Evolutionary conservation across 2,113 vertebrate species (phyloP).

Genomic region (Thinocorus orbignyianus): DNA sequence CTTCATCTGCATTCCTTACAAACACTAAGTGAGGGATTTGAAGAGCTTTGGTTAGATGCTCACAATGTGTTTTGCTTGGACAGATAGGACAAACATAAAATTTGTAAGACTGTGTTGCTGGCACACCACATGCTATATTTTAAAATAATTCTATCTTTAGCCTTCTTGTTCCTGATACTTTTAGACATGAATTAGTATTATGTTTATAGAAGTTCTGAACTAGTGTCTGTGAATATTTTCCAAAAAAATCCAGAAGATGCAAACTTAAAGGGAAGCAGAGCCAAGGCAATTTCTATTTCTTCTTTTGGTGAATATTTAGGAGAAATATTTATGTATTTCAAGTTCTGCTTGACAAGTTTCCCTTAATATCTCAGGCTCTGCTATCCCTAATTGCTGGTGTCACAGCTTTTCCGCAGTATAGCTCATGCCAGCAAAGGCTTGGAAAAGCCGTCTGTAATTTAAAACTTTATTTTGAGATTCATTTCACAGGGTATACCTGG

Average conservation of each 20-base stretch:
- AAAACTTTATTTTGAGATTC: conserved; percentile 55
- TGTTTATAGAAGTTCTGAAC: conserved; percentile 41
- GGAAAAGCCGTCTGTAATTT: conserved; percentile 14
- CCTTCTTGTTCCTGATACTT: background rate
- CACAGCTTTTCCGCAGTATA: conserved; percentile 1
- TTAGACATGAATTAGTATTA: conserved; percentile 17
- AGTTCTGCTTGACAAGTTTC: conserved; percentile 21
- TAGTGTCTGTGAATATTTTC: conserved; percentile 28
- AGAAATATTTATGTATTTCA: conserved; percentile 52
- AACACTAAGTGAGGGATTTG: background rate
- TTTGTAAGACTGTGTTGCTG: background rate
- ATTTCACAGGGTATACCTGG: conserved; percentile 40
- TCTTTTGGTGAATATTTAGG: background rate
- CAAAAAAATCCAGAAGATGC: conserved; percentile 31
- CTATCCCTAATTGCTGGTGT: conserved; percentile 26
- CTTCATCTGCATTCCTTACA: background rate
- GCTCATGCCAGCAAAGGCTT: background rate
- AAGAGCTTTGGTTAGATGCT: conserved; percentile 22
- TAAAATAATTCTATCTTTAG: conserved; percentile 18
- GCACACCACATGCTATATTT: conserved; percentile 15
- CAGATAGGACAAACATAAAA: conserved; percentile 43
- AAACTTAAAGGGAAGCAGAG: conserved; percentile 15
- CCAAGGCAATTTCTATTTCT: conserved; percentile 31
- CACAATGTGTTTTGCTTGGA: conserved; percentile 37
- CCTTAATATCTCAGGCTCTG: conserved; percentile 1